Conservation (phyloP, 2,888 invertebrate species). For the Drosophila putrida region DNA sequence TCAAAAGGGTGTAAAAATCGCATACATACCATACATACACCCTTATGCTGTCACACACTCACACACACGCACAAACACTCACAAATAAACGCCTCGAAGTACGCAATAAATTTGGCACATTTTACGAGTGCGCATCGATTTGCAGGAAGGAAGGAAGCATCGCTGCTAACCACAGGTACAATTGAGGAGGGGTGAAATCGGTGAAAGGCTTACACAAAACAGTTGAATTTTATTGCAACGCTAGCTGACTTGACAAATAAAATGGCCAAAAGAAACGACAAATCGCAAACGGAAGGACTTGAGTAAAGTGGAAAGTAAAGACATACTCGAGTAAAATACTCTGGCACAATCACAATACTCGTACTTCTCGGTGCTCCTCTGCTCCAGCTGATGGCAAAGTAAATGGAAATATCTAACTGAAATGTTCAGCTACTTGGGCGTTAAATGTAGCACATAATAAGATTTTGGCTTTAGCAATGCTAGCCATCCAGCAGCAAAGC, state of each 20-base stretch:
- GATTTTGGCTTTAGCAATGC: conserved; percentile 53
- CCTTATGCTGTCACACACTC: conserved; percentile 8
- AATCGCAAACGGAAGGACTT: background rate
- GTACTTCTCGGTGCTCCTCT: too few species aligned
- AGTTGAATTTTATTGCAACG: conserved; percentile 72
- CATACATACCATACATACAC: conserved; percentile 27
- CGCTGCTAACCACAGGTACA: conserved; percentile 63
- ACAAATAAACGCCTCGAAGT: conserved; percentile 49
- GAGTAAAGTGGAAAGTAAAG: conserved; percentile 16
- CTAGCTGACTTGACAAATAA: conserved; percentile 50
- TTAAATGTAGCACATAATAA: conserved; percentile 79
- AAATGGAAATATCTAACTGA: conserved; percentile 48
- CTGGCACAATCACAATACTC: conserved; percentile 32
- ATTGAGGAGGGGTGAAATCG: conserved; percentile 20
- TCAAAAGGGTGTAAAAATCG: conserved; percentile 65
- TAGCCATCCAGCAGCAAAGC: background rate
- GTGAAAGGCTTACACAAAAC: conserved; percentile 68
- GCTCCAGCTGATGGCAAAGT: conserved; percentile 38
- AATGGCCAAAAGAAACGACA: conserved; percentile 32
- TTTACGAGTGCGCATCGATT: conserved; percentile 74
- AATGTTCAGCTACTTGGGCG: conserved; percentile 65
- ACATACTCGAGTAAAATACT: conserved; percentile 6
- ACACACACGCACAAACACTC: conserved; percentile 25
- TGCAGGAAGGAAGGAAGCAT: conserved; percentile 32
- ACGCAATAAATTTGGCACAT: conserved; percentile 73